A percentile compares a stretch with the other conserved stretches of the same genome.
Conservation (phyloP, 2,113 vertebrate genomes). For the Ramphastos sulfuratus region DNA sequence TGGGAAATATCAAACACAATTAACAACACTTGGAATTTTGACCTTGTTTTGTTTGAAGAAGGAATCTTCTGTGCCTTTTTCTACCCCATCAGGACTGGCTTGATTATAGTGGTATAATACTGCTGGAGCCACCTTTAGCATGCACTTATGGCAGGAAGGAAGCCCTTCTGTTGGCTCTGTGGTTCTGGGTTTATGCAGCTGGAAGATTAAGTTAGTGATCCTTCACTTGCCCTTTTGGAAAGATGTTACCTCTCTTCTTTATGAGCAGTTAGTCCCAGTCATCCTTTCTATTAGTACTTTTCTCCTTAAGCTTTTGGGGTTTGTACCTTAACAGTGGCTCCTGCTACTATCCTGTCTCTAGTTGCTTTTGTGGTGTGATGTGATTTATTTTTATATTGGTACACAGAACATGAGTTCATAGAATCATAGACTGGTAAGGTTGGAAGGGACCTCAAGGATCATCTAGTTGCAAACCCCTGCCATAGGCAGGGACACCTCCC, state of each 20-base stretch:
- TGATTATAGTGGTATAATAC: not conserved
- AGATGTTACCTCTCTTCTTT: not conserved
- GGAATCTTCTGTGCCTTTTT: not conserved
- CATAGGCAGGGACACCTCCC: no score
- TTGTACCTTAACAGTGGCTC: not conserved
- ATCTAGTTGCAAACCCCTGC: no score
- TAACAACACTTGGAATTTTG: not conserved
- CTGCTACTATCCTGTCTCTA: not conserved
- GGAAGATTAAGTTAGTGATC: not conserved
- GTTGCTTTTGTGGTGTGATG: not conserved
- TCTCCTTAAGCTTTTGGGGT: not conserved
- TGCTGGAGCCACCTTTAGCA: not conserved
- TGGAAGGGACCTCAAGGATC: no score
- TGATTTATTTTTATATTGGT: not conserved
- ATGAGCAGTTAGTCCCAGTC: not conserved
- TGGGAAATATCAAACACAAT: not conserved
- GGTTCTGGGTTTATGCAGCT: not conserved
- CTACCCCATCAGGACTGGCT: not conserved
- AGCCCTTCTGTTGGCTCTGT: accelerated
- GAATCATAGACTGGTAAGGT: no score
- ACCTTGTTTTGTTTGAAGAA: not conserved
- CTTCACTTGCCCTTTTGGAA: not conserved
- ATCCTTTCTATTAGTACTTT: not conserved
- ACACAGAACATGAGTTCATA: not conserved
- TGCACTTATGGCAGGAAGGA: not conserved